Evolutionary conservation across 2,888 invertebrate species (phyloP).

Genomic region (Drepana falcataria): DNA sequence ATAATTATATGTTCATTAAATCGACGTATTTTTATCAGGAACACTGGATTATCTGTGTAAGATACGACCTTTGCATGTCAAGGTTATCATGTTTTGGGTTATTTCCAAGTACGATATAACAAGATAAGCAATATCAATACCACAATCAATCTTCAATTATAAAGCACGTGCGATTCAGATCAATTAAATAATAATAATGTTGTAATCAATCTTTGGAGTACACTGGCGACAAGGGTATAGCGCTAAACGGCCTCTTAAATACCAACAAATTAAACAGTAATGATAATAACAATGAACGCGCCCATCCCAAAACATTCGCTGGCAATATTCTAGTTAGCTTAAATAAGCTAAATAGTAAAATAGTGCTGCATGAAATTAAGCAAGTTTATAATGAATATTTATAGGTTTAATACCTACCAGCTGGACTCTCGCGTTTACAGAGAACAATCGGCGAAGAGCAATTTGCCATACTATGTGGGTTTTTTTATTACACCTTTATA

Average conservation of each 20-base stretch:
- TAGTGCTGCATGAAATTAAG: conserved; percentile 69
- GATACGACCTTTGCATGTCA: too few relatives aligned
- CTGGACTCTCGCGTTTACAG: conserved; percentile 48
- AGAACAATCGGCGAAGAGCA: conserved; percentile 52
- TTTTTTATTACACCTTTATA: conserved; percentile 36
- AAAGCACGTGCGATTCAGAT: too few relatives aligned
- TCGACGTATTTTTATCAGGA: too few relatives aligned
- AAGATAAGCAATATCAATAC: too few relatives aligned
- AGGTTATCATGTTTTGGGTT: too few relatives aligned
- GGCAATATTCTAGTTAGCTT: conserved; percentile 45
- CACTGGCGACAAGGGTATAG: too few relatives aligned
- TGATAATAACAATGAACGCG: not conserved
- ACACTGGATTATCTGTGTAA: too few relatives aligned
- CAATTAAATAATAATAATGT: too few relatives aligned
- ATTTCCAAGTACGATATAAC: too few relatives aligned
- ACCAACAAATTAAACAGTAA: not conserved
- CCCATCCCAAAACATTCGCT: conserved; percentile 25
- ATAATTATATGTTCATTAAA: too few relatives aligned
- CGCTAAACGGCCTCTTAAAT: not conserved
- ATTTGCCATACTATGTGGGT: conserved; percentile 49
- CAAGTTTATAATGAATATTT: conserved; percentile 76
- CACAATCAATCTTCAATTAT: too few relatives aligned
- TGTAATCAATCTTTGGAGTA: too few relatives aligned
- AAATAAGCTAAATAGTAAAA: conserved; percentile 70
- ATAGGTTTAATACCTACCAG: conserved; percentile 71